phyloP scores from a whole-genome alignment of 1,140 invertebrate genomes.

The Drosophila erecta region DNA sequence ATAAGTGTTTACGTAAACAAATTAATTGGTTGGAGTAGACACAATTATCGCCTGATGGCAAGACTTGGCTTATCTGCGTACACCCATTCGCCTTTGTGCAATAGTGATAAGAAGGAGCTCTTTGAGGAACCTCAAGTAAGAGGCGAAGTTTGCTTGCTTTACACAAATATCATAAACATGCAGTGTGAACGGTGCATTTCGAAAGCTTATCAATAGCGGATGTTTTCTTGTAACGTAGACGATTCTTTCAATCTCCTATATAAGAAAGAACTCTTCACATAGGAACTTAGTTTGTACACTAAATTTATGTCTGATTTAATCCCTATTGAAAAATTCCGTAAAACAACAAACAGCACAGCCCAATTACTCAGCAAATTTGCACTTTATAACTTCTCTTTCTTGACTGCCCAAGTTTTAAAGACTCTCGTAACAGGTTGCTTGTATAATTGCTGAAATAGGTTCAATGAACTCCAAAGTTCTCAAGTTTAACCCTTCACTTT shows the following conservation, averaged over 20 bases:
- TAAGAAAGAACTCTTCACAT: no score
- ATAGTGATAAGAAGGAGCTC: conserved; percentile 22
- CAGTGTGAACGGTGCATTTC: conserved; percentile 34
- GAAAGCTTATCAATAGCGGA: conserved; percentile 42
- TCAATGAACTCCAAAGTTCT: conserved; percentile 47
- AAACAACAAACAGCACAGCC: conserved; percentile 3
- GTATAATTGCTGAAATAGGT: conserved; percentile 35
- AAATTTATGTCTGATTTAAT: no score
- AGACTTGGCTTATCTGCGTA: conserved; percentile 32
- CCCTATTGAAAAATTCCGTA: no score
- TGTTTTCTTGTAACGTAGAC: neutral
- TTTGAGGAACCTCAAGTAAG: conserved; percentile 6
- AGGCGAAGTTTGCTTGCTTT: conserved; percentile 6
- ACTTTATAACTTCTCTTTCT: conserved; percentile 7
- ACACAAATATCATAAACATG: conserved; percentile 36
- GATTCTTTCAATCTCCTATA: no score
- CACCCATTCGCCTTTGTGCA: conserved; percentile 4
- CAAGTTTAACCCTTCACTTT: conserved; percentile 17
- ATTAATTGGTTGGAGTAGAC: conserved; percentile 62
- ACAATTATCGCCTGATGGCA: conserved; percentile 9
- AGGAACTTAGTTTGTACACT: no score
- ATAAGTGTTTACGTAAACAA: conserved; percentile 70
- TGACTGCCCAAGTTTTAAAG: conserved; percentile 32
- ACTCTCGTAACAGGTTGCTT: conserved; percentile 35
- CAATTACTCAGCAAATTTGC: conserved; percentile 31